phyloP scores from a whole-genome alignment of 2,888 invertebrate genomes.

The Cotesia congregata region DNA sequence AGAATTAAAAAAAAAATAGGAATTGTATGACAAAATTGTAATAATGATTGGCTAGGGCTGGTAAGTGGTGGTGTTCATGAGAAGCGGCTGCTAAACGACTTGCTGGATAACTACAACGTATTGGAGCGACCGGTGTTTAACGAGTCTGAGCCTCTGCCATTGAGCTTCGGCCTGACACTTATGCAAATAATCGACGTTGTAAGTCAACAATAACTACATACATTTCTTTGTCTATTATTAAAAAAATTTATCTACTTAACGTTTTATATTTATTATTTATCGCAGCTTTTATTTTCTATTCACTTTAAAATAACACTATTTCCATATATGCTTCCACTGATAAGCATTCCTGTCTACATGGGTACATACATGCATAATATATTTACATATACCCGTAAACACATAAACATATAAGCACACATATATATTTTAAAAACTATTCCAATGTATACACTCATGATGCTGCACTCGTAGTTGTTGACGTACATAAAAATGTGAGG shows the following conservation, averaged over 20 bases:
- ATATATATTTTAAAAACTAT: conserved; percentile 13
- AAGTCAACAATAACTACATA: conserved; percentile 70
- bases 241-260: conserved; percentile 18
- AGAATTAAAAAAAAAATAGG: conserved; percentile 16
- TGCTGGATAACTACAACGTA: conserved; percentile 94
- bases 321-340: background rate
- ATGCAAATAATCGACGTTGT: conserved; percentile 99
- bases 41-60: conserved; percentile 68
- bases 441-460: conserved; percentile 1
- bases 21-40: conserved; percentile 54
- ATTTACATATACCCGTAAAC: conserved; percentile 9
- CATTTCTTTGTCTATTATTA: conserved; percentile 3
- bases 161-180: conserved; percentile 96
- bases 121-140: conserved; percentile 95
- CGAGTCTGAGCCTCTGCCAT: conserved; percentile 95
- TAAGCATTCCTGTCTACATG: conserved; percentile 15
- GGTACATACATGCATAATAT: background rate
- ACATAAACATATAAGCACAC: conserved; percentile 1
- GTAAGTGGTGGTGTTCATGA: conserved; percentile 91
- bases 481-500: background rate
- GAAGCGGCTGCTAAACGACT: conserved; percentile 91
- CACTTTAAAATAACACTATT: conserved; percentile 36
- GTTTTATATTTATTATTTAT: conserved; percentile 29
- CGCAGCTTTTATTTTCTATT: conserved; percentile 40
- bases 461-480: background rate